phyloP scores from a whole-genome alignment of 2,113 vertebrate genomes.

The Triplophysa dalaica region DNA sequence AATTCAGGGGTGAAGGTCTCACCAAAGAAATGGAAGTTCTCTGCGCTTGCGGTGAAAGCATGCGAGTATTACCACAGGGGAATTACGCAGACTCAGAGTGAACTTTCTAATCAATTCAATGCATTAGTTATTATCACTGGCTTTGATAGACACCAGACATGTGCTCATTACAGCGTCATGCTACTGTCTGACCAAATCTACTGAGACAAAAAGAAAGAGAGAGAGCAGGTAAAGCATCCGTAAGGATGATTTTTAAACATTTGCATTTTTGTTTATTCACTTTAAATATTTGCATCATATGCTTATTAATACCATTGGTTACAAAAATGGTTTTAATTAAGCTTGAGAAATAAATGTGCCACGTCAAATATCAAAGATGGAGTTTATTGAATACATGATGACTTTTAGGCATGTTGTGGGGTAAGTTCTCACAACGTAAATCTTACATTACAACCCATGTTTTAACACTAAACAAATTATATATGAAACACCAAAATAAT shows the following conservation, averaged over 20 bases:
- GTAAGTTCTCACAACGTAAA: no score
- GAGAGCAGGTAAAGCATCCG: conserved; percentile 36
- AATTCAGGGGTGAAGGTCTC: not conserved
- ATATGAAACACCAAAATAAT: no score
- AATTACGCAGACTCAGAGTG: conserved; percentile 39
- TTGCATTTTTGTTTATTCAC: not conserved
- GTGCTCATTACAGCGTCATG: conserved; percentile 42
- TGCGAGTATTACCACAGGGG: conserved; percentile 25
- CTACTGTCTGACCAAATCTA: conserved; percentile 47
- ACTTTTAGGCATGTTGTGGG: no score
- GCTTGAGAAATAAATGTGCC: no score
- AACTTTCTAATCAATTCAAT: conserved; percentile 56
- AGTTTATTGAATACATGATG: no score
- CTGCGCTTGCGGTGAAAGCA: conserved; percentile 33
- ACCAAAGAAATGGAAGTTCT: not conserved
- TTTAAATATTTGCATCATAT: not conserved
- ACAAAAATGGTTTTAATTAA: no score
- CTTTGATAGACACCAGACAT: conserved; percentile 58
- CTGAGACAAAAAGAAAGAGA: not conserved
- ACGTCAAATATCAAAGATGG: no score
- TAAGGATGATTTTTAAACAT: not conserved
- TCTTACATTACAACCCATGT: no score
- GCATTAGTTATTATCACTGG: conserved; percentile 57
- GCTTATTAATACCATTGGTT: not conserved
- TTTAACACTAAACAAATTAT: no score